A percentile compares a stretch with the other conserved stretches of the same genome.
These are phyloP conservation scores for Chlorodrepanis virens DNA, from an alignment of 2,113 vertebrate genomes.

Conservation along the genomic window DNA sequence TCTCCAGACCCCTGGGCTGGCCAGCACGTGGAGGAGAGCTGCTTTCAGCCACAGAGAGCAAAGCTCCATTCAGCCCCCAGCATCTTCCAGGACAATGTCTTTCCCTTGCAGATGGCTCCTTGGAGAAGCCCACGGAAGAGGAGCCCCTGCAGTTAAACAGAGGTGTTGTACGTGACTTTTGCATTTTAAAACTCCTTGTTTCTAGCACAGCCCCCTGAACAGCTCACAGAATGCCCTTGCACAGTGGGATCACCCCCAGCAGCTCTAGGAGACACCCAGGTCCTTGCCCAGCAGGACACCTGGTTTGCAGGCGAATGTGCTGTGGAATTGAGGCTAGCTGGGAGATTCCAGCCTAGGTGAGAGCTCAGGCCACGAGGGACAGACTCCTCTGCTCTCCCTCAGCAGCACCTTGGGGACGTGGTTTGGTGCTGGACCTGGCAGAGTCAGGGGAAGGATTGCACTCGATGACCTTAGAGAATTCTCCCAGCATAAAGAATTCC, in stretches of 20 bases:
- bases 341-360: not conserved
- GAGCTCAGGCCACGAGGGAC: not conserved
- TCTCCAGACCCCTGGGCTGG: not conserved
- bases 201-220: not conserved
- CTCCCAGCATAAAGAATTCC: not conserved
- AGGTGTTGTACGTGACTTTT: constrained; percentile 82
- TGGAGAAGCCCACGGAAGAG: constrained; percentile 74
- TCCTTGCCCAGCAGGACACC: not conserved
- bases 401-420: not conserved
- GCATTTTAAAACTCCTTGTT: not conserved
- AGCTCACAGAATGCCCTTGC: not conserved
- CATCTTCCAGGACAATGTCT: not conserved
- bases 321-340: not conserved
- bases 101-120: constrained; percentile 68
- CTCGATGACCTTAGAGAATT: rapidly evolving
- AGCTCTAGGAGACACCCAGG: not conserved
- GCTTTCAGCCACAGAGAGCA: not conserved
- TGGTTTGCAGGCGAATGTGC: not conserved
- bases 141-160: constrained; percentile 77
- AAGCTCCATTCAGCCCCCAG: not conserved
- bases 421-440: not conserved
- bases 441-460: not conserved
- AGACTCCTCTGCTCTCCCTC: not conserved
- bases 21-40: not conserved
- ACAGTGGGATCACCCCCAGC: not conserved